Percentiles rank a stretch among this genome's conserved stretches.
Evolutionary conservation across 2,888 invertebrate genomes (phyloP).

Genomic region (Rotaria sp.): DNA sequence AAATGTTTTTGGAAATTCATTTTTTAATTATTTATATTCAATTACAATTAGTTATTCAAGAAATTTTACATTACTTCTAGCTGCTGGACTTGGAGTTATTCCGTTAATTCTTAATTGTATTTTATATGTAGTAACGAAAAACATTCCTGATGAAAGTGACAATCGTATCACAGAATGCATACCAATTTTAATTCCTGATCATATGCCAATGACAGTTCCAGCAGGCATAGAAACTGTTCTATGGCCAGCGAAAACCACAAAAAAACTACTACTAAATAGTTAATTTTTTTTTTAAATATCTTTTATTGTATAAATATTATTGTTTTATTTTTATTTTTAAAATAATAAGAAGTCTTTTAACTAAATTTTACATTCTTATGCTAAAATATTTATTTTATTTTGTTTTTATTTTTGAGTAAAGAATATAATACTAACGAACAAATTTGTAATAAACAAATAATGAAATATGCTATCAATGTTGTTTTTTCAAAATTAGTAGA

Average conservation of each 20-base stretch:
- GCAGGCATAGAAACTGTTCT: not conserved
- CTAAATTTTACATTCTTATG: too few species aligned
- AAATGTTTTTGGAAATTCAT: slow-evolving; percentile 28
- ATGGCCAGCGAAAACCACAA: not conserved
- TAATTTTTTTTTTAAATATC: too few species aligned
- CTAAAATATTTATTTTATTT: too few species aligned
- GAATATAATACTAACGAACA: too few species aligned
- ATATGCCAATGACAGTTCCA: not conserved
- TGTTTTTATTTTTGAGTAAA: too few species aligned
- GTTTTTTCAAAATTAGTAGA: too few species aligned
- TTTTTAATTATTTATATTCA: slow-evolving; percentile 20
- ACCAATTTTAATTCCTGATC: not conserved
- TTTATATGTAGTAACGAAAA: not conserved
- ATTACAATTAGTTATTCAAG: slow-evolving; percentile 9
- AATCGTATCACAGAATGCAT: not conserved
- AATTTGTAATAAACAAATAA: too few species aligned
- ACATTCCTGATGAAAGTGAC: not conserved
- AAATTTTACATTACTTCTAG: not conserved
- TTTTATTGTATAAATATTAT: too few species aligned
- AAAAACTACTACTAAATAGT: not conserved
- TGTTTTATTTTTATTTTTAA: too few species aligned
- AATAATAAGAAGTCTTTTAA: too few species aligned
- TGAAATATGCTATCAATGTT: too few species aligned
- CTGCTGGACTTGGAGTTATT: not conserved
- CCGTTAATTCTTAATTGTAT: not conserved